Evolutionary conservation across 2,888 invertebrate genomes (phyloP), one percentile per base, ranked within the genome.

Genomic region (Xanthia icteritia): DNA sequence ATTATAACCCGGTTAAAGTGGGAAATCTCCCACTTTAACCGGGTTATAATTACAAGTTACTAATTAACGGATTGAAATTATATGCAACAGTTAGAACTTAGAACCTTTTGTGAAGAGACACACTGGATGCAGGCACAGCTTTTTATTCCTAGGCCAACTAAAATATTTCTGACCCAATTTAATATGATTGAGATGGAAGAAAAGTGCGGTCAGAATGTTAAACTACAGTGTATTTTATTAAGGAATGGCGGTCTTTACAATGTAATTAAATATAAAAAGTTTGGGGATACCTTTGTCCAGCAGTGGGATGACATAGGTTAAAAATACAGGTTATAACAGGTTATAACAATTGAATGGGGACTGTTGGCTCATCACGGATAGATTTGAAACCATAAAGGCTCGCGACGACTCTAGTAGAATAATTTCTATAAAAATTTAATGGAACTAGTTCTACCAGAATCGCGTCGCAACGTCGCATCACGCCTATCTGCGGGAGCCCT

Each of bases 41-140:
- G n/a, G n/a, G n/a, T n/a, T n/a, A n/a, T n/a, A n/a, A n/a, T n/a
- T n/a, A n/a, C 72, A 84, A 88, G 86, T 81, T 74, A 74, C 65
- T 88, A 88, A 87, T 87, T 87, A 87, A 79, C 66, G 60, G 78
- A 79, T 80, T 86, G 72, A 74, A 86, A 88, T 87, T 81, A 73
- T 79, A 86, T 77, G 68, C 76, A 78, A 61, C 65, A 67, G 83
- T 74, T 87, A 78, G 68, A 48, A 56, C 4, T 23, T 23, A 51
- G 51, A 67, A 51, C 1, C 39, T 54, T 61, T n/a, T 66, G 45
- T 36, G 11, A 27, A 45, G 79, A 39, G 76, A 58, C 70, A 82
- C 84, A 86, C 83, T 85, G 73, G 51, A 27, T 54, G 75, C 58
- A 42, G 0, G 31, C n/a, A 36, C 8, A 54, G 20, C 3, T 63